Evolutionary conservation across 1,140 invertebrate species (phyloP), one percentile per base, ranked within the genome.

Genomic region (Papilio glaucus): DNA sequence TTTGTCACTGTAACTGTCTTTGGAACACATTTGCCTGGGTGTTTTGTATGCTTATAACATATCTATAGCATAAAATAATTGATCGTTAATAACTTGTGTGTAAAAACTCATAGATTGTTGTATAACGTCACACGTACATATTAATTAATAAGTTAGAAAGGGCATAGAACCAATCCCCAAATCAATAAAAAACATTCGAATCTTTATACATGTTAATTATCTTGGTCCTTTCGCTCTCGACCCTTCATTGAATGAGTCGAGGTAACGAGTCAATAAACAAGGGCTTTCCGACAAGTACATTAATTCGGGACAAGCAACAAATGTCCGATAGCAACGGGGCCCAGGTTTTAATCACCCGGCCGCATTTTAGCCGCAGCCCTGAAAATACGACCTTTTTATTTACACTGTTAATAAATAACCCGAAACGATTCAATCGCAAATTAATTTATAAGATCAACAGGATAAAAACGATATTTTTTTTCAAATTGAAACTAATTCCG

Each of bases 221-320:
- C 49, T 57, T 57, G 9, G 49, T 57, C 49, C 49, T 57, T 57
- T 21, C 45, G 45, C 49, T 24, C 24, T 49, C 45, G 45, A 57
- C 49, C 49, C 49, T 57, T 57, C 21, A 57, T 57, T 9, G 49
- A 57, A 45, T 45, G 29, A 33, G 6, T n/a, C n/a, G 15, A 10
- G 21, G 18, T 57, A 57, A 57, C 49, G 49, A 26, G 49, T 21
- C 49, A 57, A 57, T 57, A 57, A 57, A 57, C 49, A 57, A 57
- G 49, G 24, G 49, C 49, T 57, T 57, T 57, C 49, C 21, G 49
- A 57, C 49, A 57, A 57, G 49, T 57, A 57, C 45, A 49, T 49
- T 49, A 49, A 49, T 49, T 49, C 18, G 45, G 45, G 18, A 49
- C 49, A 57, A 26, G 49, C 24, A 57, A 57, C 49, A 57, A 57